Percentiles rank a stretch among this genome's conserved stretches.
Conservation (phyloP, 2,113 vertebrate genomes). For the Theristicus caerulescens region DNA sequence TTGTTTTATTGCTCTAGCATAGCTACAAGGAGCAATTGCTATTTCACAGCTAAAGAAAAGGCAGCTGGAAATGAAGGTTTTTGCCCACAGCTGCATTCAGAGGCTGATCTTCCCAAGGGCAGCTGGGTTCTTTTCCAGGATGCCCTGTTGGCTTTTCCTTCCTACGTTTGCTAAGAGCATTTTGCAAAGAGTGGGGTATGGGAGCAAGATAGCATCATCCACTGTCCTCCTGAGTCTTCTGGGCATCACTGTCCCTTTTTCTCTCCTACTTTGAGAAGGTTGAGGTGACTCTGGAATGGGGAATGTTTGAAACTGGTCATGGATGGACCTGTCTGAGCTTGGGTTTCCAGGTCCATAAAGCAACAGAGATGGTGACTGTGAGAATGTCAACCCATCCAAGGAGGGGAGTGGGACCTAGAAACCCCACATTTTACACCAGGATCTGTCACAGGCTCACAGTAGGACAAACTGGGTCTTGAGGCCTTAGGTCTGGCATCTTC, state of each 20-base stretch:
- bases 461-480: neutral
- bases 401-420: rapidly evolving
- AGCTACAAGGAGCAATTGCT: neutral
- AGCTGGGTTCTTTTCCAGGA: neutral
- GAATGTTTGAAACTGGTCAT: neutral
- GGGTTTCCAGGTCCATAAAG: neutral
- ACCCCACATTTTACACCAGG: neutral
- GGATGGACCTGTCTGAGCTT: neutral
- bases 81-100: rapidly evolving
- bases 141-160: neutral
- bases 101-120: neutral
- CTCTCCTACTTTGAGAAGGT: rapidly evolving
- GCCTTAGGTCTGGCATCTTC: neutral
- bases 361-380: neutral
- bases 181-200: neutral
- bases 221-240: rapidly evolving
- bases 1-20: neutral
- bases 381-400: neutral
- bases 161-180: neutral
- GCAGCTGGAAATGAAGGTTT: neutral
- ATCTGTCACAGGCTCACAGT: rapidly evolving
- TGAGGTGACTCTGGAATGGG: neutral
- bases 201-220: neutral
- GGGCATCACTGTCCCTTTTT: rapidly evolving
- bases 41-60: neutral